Conservation (phyloP, 2,797 vertebrate genomes). For the Myotis planiceps region DNA sequence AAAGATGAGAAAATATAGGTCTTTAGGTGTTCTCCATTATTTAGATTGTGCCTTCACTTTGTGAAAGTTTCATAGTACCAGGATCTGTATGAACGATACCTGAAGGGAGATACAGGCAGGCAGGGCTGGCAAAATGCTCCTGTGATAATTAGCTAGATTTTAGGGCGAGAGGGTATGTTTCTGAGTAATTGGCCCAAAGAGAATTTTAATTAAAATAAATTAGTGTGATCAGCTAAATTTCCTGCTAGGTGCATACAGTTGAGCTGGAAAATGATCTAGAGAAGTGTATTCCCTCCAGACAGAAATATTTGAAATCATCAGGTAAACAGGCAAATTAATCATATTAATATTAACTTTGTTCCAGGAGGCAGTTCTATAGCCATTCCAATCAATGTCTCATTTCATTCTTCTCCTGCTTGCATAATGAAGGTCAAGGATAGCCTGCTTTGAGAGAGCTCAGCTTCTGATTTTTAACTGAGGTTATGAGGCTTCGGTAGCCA, state of each 20-base stretch:
- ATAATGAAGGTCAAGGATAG: neutral
- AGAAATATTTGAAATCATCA: constrained; percentile 29
- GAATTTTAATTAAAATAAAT: constrained; percentile 55
- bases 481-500: neutral
- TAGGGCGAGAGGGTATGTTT: neutral
- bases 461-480: neutral
- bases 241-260: neutral
- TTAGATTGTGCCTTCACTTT: neutral
- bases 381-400: neutral
- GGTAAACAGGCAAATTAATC: neutral
- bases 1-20: neutral
- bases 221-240: neutral
- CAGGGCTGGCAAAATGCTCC: neutral
- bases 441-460: neutral
- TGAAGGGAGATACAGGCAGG: neutral
- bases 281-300: neutral
- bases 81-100: neutral
- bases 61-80: neutral
- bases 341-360: neutral
- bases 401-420: neutral
- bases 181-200: neutral
- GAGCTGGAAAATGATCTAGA: neutral
- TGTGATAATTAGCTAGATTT: neutral
- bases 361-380: neutral
- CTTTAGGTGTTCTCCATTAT: neutral